A percentile compares a stretch with the other conserved stretches of the same genome.
These are phyloP conservation scores for Pygoscelis adeliae DNA, from an alignment of 2,113 vertebrate genomes.

Conservation along the genomic window DNA sequence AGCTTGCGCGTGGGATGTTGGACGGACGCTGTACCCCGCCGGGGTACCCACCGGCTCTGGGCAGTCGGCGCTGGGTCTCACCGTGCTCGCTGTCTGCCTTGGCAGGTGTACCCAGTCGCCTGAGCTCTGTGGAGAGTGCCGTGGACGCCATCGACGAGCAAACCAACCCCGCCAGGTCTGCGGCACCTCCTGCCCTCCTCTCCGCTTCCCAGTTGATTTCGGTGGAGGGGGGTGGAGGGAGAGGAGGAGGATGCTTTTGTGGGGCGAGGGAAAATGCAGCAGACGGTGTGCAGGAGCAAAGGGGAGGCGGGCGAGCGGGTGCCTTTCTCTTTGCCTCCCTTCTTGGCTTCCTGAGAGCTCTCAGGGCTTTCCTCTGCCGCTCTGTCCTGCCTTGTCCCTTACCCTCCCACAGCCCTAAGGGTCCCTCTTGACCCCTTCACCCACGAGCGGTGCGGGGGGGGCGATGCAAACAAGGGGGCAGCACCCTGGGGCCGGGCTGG, in stretches of 20 bases:
- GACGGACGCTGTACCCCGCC: accelerated
- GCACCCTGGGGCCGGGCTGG: neutral
- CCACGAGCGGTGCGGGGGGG: accelerated
- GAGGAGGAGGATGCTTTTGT: neutral
- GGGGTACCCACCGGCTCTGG: accelerated
- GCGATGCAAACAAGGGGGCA: neutral
- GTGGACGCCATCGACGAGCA: conserved; percentile 97
- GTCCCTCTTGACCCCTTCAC: neutral
- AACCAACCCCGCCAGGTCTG: conserved; percentile 87
- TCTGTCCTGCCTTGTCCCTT: neutral
- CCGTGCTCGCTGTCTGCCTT: accelerated
- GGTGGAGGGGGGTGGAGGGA: neutral
- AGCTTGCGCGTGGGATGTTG: accelerated
- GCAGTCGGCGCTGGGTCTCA: accelerated
- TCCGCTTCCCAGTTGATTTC: accelerated
- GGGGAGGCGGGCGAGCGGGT: accelerated
- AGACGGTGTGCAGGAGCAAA: accelerated
- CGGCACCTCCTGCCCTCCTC: neutral
- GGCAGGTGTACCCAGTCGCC: conserved; percentile 94
- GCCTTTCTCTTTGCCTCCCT: neutral
- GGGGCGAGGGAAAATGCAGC: accelerated
- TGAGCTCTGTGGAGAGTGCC: conserved; percentile 94
- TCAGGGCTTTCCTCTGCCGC: accelerated
- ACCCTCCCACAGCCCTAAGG: neutral
- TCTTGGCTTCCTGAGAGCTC: neutral